Base-by-base conservation (phyloP, 2,113 vertebrate species). In the Sturnus vulgaris region DNA sequence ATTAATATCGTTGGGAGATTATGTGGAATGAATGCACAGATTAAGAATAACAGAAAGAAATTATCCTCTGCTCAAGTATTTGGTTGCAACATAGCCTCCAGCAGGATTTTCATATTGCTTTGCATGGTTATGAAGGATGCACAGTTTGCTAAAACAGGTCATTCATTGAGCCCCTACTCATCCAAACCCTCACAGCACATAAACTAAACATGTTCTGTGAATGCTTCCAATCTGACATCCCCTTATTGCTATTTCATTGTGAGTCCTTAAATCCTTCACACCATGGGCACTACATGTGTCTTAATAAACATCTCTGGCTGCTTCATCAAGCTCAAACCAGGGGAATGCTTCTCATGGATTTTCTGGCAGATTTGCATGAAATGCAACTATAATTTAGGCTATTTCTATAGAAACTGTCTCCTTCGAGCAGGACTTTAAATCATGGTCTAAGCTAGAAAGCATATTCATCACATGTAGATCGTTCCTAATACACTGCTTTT, bases 101-200 rank as follows among this genome's bases (percentile, higher is more conserved):
- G 37, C 20, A 72, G 17, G 28, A 6, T 53, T 80, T 86, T 57
- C 23, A 77, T 14, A 56, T 28, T 64, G 27, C 7, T 88, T 72
- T 57, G 9, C 44, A 21, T 21, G 7, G 35, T 52, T 75, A 49
- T 77, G 31, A 72, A 76, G 49, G 28, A 61, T 12, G 31, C 35
- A 49, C 13, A 17, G 15, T 25, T 46, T 79, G 9, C 15, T 65
- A 25, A 56, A 83, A 69, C 5, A 33, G 52, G 44, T 25, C 3
- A 47, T 52, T 88, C 60, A 52, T 31, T 0, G 0, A 1, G 0
- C 31, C 9, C 15, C 28, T 66, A 49, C 5, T n/a, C 17, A 75
- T n/a, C 16, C 15, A 59, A 88, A 59, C 27, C 33, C 28, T 50
- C 39, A 63, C 25, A 90, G 27, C 23, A 31, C 39, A 37, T 33